These are phyloP conservation scores for Rhinolophus sinicus DNA, from an alignment of 2,113 vertebrate genomes.

Conservation along the genomic window DNA sequence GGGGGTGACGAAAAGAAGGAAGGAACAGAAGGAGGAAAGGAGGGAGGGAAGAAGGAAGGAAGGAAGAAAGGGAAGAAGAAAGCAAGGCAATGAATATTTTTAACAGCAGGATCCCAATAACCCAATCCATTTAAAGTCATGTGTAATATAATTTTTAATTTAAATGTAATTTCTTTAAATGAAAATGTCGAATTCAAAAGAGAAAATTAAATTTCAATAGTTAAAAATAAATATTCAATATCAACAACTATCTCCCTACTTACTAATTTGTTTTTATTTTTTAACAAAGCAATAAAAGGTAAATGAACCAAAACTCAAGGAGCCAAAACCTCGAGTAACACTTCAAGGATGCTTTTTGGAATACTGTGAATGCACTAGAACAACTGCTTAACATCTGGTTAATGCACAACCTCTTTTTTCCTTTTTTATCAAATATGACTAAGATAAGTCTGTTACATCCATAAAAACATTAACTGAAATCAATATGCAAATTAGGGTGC, in stretches of 20 bases:
- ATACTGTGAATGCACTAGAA: slow-evolving; percentile 78
- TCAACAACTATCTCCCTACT: not conserved
- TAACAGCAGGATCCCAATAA: not conserved
- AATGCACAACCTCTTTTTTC: slow-evolving; percentile 82
- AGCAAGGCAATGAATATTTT: not conserved
- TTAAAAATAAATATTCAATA: not conserved
- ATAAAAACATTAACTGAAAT: slow-evolving; percentile 87
- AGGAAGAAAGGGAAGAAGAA: too few relatives aligned
- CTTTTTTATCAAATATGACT: slow-evolving; percentile 85
- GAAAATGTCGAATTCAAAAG: not conserved
- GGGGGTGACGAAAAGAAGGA: too few relatives aligned
- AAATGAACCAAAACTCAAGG: slow-evolving; percentile 76
- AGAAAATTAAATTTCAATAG: not conserved
- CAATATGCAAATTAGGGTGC: slow-evolving; percentile 89
- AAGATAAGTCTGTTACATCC: slow-evolving; percentile 85
- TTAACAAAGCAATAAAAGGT: slow-evolving; percentile 67
- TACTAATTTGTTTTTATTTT: slow-evolving; percentile 75
- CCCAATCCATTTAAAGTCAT: not conserved
- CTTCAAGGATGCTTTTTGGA: slow-evolving; percentile 77
- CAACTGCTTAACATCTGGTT: slow-evolving; percentile 81
- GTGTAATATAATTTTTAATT: not conserved
- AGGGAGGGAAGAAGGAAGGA: too few relatives aligned
- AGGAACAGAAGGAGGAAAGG: too few relatives aligned
- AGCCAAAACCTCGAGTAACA: slow-evolving; percentile 76
- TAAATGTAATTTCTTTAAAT: slow-evolving; percentile 44